Percentiles rank a stretch among this genome's conserved stretches.
These are phyloP conservation scores for Acrocephalus kingi DNA, from an alignment of 2,113 vertebrate genomes.

Conservation along the genomic window DNA sequence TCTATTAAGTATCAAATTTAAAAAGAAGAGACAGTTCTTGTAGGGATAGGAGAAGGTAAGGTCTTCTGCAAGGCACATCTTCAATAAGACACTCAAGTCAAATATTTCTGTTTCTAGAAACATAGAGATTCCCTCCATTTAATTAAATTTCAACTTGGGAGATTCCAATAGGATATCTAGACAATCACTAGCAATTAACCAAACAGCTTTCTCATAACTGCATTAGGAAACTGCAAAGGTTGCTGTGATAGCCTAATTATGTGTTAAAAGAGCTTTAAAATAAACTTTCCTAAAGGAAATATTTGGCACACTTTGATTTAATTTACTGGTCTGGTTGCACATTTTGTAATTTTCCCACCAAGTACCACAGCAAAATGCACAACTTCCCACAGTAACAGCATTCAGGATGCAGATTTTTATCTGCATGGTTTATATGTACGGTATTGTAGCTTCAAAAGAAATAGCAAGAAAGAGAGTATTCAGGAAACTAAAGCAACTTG, in stretches of 20 bases:
- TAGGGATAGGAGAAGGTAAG: neutral
- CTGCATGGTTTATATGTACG: neutral
- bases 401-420: neutral
- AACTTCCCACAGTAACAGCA: neutral
- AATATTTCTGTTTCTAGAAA: neutral
- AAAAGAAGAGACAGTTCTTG: neutral
- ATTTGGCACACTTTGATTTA: neutral
- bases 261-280: conserved; percentile 1
- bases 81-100: neutral
- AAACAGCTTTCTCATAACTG: conserved; percentile 9
- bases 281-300: neutral
- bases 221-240: neutral
- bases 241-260: neutral
- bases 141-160: conserved; percentile 37
- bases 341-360: neutral
- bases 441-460: neutral
- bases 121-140: neutral
- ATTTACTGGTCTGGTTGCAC: neutral
- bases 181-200: neutral
- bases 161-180: conserved; percentile 21
- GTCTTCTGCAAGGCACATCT: conserved; percentile 30
- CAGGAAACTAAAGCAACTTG: neutral
- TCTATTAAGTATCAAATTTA: neutral
- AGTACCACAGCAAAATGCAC: neutral
- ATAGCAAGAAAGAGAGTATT: neutral